Evolutionary conservation across 64 coral and sea anemone species (phyloP).

Genomic region (Platygyra sinensis): DNA sequence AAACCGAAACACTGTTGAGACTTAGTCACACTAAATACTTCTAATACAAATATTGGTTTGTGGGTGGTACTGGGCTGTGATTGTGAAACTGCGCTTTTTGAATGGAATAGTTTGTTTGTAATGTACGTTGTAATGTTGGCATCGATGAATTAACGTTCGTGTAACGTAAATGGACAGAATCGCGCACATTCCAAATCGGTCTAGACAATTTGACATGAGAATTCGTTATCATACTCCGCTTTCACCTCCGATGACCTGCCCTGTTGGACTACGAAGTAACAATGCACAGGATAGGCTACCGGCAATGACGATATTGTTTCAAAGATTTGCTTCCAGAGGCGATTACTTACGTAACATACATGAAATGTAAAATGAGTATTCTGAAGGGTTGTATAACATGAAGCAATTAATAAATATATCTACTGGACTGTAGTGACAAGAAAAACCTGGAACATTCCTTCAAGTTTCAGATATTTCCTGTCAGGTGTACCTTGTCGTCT

Average conservation of each 20-base stretch:
- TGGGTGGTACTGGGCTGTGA: background rate
- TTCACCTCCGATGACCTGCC: conserved; percentile 26
- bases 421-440: background rate
- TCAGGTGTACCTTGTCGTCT: conserved; percentile 5
- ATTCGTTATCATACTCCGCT: conserved; percentile 24
- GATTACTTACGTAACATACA: background rate
- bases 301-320: background rate
- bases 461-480: background rate
- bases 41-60: background rate
- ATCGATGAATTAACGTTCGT: background rate
- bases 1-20: background rate
- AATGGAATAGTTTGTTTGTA: background rate
- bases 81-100: background rate
- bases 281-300: conserved; percentile 4
- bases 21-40: background rate
- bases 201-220: conserved; percentile 37
- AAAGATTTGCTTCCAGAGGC: background rate
- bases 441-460: conserved; percentile 17
- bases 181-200: background rate
- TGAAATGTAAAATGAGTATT: background rate
- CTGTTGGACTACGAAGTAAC: background rate
- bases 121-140: background rate
- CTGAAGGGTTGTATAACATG: background rate
- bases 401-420: background rate
- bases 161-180: background rate